Percentiles rank a stretch among this genome's conserved stretches.
phyloP scores from a whole-genome alignment of 2,797 vertebrate species.

The Macroramphosus scolopax region DNA sequence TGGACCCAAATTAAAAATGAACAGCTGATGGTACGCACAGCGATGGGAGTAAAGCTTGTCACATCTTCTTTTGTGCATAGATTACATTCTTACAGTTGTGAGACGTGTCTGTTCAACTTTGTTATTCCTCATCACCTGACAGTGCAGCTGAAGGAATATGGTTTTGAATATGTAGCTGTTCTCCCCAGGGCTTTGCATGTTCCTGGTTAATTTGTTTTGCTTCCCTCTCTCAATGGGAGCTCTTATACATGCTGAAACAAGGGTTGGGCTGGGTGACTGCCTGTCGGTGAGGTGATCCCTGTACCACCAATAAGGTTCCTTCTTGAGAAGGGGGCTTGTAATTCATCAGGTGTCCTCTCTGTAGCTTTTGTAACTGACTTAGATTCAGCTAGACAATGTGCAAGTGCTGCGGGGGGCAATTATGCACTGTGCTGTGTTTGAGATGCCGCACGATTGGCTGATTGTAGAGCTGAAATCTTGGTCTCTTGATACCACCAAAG shows the following conservation, averaged over 20 bases:
- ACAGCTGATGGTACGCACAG: conserved; percentile 9
- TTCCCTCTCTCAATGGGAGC: conserved; percentile 38
- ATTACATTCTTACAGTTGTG: conserved; percentile 13
- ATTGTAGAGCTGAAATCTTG: conserved; percentile 27
- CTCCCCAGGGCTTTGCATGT: conserved; percentile 36
- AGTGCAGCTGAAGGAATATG: conserved; percentile 33
- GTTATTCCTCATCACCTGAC: conserved; percentile 22
- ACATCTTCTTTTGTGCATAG: conserved; percentile 11
- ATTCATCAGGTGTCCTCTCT: conserved; percentile 27
- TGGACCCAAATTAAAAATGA: conserved; percentile 3
- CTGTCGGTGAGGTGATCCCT: conserved; percentile 33
- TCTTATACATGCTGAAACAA: conserved; percentile 40
- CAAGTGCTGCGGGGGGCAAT: conserved; percentile 1
- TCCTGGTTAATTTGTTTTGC: conserved; percentile 45
- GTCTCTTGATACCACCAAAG: conserved; percentile 22
- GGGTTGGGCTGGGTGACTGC: conserved; percentile 5
- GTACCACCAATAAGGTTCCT: conserved; percentile 23
- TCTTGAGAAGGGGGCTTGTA: not conserved
- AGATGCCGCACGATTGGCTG: conserved; percentile 10
- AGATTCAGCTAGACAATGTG: not conserved
- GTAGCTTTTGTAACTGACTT: conserved; percentile 1
- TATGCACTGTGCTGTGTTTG: conserved; percentile 5
- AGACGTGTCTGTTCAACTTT: conserved; percentile 6
- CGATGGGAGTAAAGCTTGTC: conserved; percentile 7
- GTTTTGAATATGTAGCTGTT: conserved; percentile 19